Base-by-base conservation (phyloP, 2,113 vertebrate species). In the Melospiza melodia region DNA sequence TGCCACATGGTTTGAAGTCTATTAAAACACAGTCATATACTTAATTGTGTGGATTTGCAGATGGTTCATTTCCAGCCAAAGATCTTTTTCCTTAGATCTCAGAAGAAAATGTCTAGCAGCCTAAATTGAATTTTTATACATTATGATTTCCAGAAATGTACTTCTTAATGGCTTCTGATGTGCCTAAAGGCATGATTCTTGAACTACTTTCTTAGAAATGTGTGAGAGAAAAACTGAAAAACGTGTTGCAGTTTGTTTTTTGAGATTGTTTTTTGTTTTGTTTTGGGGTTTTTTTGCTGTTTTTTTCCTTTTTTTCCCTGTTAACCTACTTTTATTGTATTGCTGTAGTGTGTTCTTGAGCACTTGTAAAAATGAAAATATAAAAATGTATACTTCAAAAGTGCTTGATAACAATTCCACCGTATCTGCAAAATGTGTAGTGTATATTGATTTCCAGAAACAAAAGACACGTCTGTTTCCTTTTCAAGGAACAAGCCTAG, bases 121-220 rank as follows among this genome's bases (percentile, higher is more conserved):
- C 86, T 96, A 97, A 98, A 98, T 94, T 96, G 97, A 98, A 97
- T 97, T 98, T 98, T 98, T 97, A 97, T 97, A 98, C 81, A 84
- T 97, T 96, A 95, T 91, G 95, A 95, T 97, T 97, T 98, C 96
- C 97, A 97, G 95, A 98, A 98, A 97, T 98, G 97, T 98, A 97
- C 54, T 97, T 97, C 95, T 96, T 98, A 98, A 98, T 98, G 93
- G 89, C 89, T 97, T 97, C 95, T 97, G 96, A 98, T 97, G 86
- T 96, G 97, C 98, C 97, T 98, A 90, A 97, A 97, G 97, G 95
- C 96, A 97, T 90, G 90, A 95, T 96, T 96, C 89, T 97, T 98
- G 94, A 98, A 96, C 82, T 96, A 87, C 52, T 93, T 95, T 89
- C 71, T 79, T 39, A 74, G 68, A 95, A 95, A 93, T 78, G 52